Conservation (phyloP, 92 coral and sea anemone genomes). For the Nematostella vectensis region DNA sequence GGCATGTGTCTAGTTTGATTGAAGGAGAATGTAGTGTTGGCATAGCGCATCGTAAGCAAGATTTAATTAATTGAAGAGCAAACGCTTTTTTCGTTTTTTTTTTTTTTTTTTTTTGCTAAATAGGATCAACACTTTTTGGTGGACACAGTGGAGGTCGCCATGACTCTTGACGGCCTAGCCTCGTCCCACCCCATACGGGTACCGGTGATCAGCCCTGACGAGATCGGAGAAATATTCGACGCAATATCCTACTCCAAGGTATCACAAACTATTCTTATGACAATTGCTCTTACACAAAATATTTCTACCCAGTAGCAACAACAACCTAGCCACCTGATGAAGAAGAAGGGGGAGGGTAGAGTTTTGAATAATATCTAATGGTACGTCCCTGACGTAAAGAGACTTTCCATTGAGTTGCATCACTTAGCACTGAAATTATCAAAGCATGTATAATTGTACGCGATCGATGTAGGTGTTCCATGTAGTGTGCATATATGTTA, state of each 20-base stretch:
- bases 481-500: no score
- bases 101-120: not conserved
- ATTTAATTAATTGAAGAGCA: no score
- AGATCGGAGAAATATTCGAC: constrained; percentile 64
- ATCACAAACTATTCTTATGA: not conserved
- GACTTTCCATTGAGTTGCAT: no score
- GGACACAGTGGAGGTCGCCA: not conserved
- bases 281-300: not conserved
- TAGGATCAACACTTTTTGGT: constrained; percentile 30
- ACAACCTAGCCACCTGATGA: not conserved
- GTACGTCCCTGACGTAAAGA: no score
- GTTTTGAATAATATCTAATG: no score
- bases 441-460: no score
- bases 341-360: no score
- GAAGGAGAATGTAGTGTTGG: no score
- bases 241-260: constrained; percentile 81
- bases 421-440: no score
- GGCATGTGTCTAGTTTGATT: no score
- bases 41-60: no score
- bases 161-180: constrained; percentile 46
- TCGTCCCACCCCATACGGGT: constrained; percentile 74
- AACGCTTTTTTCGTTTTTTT: not conserved
- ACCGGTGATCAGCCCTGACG: constrained; percentile 47
- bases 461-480: no score
- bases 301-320: not conserved